Evolutionary conservation across 2,797 vertebrate species (phyloP), one percentile per base, ranked within the genome.

Genomic region (Sebastes diaconus): DNA sequence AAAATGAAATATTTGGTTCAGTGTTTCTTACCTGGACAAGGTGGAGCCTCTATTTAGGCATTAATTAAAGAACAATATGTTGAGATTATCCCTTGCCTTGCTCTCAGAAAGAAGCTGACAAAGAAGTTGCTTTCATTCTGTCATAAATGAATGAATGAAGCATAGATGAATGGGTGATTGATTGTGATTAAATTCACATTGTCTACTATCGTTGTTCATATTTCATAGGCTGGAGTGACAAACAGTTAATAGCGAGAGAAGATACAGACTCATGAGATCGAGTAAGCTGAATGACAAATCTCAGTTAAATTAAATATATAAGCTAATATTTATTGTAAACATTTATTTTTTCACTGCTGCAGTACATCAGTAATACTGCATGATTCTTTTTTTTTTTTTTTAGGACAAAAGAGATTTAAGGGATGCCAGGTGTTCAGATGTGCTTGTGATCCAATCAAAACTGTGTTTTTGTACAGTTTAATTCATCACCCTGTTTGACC

Each of bases 371-470:
- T 16, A 57, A 65, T 59, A 57, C 29, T 18, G 34, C 10, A 20
- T 61, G 16, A 75, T 79, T 73, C 25, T 14, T 16, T 14, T 42
- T 42, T 42, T 36, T n/a, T 13, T 42, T 22, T 69, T 79, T 73
- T 64, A 73, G 74, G 66, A 60, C 66, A 83, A 77, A 73, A 39
- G 57, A 71, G 73, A 87, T 83, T 85, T 87, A 36, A 71, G 29
- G 59, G 58, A 58, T 25, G 71, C 66, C 81, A 83, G 78, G 76
- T 78, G 76, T 90, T 82, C 68, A 34, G 75, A 75, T 81, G 52
- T 78, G 66, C 42, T 20, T 71, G 32, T 79, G 61, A 85, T 90
- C 85, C 84, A 90, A 83, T 84, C 76, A 81, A 27, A 73, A 61
- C 55, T 14, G 6, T 54, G 29, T 79, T 50, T 72, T 65, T 74